phyloP scores from a whole-genome alignment of 2,113 vertebrate species.

The Zosterops pallidus region DNA sequence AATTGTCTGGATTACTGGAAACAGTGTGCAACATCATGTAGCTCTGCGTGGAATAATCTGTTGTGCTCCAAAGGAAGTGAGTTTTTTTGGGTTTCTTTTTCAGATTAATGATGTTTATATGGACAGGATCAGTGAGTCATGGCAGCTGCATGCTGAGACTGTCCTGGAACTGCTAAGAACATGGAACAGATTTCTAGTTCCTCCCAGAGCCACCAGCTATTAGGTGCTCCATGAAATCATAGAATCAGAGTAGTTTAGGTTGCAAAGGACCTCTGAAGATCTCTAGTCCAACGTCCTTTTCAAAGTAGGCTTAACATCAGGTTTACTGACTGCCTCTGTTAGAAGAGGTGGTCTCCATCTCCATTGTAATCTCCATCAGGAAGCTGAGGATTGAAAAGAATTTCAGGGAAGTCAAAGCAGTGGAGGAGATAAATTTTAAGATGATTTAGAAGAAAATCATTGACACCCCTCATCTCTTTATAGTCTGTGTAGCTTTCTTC shows the following conservation, averaged over 20 bases:
- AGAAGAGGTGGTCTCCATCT: background rate
- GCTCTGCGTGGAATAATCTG: constrained; percentile 10
- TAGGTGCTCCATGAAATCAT: background rate
- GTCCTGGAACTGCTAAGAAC: constrained; percentile 15
- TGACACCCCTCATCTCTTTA: background rate
- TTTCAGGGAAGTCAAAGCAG: background rate
- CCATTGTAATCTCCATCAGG: background rate
- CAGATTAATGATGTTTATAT: background rate
- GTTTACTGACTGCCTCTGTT: background rate
- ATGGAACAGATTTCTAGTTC: constrained; percentile 18
- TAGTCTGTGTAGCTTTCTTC: background rate
- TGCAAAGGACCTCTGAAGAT: background rate
- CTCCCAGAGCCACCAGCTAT: background rate
- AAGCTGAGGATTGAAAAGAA: background rate
- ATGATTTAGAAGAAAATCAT: background rate
- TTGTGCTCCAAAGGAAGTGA: background rate
- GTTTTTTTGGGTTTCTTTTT: background rate
- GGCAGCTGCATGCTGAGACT: constrained; percentile 22
- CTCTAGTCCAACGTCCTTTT: background rate
- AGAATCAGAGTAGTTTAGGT: background rate
- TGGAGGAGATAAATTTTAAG: background rate
- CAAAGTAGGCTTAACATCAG: background rate
- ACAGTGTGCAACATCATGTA: background rate
- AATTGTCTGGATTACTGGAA: background rate
- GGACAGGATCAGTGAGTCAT: constrained; percentile 33